Percentiles rank a stretch among this genome's conserved stretches.
These are phyloP conservation scores for Bubo bubo DNA, from an alignment of 2,113 vertebrate genomes.

Conservation along the genomic window DNA sequence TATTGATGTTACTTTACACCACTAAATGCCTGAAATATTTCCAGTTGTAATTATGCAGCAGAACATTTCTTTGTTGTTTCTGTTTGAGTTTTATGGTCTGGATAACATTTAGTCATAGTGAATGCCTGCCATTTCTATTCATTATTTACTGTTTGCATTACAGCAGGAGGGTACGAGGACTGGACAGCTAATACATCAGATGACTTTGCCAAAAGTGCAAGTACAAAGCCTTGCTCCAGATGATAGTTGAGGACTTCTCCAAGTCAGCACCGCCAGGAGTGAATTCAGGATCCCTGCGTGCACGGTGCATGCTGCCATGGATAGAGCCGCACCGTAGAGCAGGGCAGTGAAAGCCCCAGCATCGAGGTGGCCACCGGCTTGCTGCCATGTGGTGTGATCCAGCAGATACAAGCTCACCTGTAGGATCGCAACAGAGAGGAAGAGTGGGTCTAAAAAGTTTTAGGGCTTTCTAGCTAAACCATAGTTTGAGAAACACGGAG, in stretches of 20 bases:
- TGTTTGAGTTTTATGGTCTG: conserved; percentile 30
- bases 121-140: conserved; percentile 5
- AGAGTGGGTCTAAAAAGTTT: background rate
- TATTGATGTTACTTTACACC: background rate
- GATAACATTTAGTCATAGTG: background rate
- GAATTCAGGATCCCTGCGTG: background rate
- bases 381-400: accelerated
- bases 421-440: background rate
- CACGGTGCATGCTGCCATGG: accelerated
- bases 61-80: background rate
- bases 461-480: background rate
- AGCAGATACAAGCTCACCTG: background rate
- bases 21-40: background rate
- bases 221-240: background rate
- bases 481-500: background rate
- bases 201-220: background rate
- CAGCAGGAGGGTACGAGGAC: background rate
- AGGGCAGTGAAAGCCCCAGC: background rate
- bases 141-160: background rate
- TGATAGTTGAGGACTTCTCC: background rate
- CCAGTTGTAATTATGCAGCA: background rate
- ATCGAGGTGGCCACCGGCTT: accelerated
- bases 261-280: accelerated
- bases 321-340: accelerated
- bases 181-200: background rate